Evolutionary conservation across 1,140 invertebrate species (phyloP), one percentile per base, ranked within the genome.

Genomic region (Protaetia brevitarsis): DNA sequence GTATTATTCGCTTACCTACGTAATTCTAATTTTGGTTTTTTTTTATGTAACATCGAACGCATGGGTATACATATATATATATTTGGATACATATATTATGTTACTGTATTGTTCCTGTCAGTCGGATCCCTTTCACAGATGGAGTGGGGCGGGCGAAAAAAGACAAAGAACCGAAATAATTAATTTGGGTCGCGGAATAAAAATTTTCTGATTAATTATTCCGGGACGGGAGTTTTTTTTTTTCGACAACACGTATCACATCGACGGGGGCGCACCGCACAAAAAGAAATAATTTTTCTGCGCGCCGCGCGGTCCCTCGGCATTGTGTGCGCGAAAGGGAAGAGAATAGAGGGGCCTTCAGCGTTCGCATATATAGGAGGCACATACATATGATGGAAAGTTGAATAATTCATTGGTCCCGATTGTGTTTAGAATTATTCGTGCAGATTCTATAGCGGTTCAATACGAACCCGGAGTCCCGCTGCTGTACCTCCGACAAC

Each of bases 391-490:
- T 51, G 41, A 51, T 51, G 41, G 26, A 65, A 65, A 65, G 51
- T 65, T 65, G 64, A 65, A 65, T 69, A 65, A 69, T 71, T 71
- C 69, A 66, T 66, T 65, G 69, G 45, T 65, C 65, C n/a, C n/a
- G 41, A 66, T 68, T 67, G 72, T 66, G 71, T 73, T 73, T 70
- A 69, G 66, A 73, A 70, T 71, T 70, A 71, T 66, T 71, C 72
- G 70, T 73, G 68, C 71, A 69, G 63, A 63, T 65, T 73, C 72
- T 73, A 72, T 72, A 66, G 69, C 59, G 65, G 65, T 68, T 72
- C 71, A 70, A 72, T 72, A 70, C 59, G 62, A 68, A 59, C 8
- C 41, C 19, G 16, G 16, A 19, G 5, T n/a, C n/a, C n/a, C n/a
- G 16, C 5, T 21, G 11, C 11, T 6, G 41, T 51, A 37, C 62